phyloP scores from a whole-genome alignment of 1,140 invertebrate species.

The Onthophagus taurus region DNA sequence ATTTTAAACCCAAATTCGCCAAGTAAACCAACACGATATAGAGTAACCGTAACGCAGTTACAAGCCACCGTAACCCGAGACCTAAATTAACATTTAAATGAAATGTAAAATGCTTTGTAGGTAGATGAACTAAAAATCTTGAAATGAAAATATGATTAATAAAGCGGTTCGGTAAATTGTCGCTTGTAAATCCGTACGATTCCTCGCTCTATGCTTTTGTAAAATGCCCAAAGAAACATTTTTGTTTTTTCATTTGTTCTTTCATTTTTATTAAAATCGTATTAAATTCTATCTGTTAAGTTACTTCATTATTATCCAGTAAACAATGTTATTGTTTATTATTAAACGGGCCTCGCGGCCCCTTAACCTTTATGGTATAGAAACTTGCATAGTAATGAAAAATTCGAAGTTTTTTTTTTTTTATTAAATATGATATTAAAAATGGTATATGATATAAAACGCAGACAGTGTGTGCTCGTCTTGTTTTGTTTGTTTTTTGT shows the following conservation, averaged over 20 bases:
- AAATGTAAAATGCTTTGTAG: too few relatives aligned
- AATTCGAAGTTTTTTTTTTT: slow-evolving; percentile 30
- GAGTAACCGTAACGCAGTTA: too few relatives aligned
- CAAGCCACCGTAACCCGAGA: too few relatives aligned
- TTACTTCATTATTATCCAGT: slow-evolving; percentile 28
- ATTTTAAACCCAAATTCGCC: slow-evolving; percentile 9
- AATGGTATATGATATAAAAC: slow-evolving; percentile 36
- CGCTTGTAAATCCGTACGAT: not conserved
- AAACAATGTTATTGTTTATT: slow-evolving; percentile 33
- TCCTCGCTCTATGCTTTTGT: slow-evolving; percentile 1
- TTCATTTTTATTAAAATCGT: slow-evolving; percentile 32
- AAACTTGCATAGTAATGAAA: slow-evolving; percentile 30
- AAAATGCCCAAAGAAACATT: slow-evolving; percentile 33
- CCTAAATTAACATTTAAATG: too few relatives aligned
- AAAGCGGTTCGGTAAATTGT: too few relatives aligned
- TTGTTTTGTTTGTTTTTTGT: slow-evolving; percentile 1
- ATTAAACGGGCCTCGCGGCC: slow-evolving; percentile 21
- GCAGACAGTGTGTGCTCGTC: slow-evolving; percentile 21
- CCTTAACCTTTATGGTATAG: slow-evolving; percentile 23
- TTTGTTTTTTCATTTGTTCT: too few relatives aligned
- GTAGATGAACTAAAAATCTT: not conserved
- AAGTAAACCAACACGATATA: slow-evolving; percentile 10
- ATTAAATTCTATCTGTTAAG: slow-evolving; percentile 33
- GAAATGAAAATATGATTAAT: too few relatives aligned
- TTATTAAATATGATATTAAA: slow-evolving; percentile 35